phyloP scores from a whole-genome alignment of 2,888 invertebrate species.

The Orthosia gothica region DNA sequence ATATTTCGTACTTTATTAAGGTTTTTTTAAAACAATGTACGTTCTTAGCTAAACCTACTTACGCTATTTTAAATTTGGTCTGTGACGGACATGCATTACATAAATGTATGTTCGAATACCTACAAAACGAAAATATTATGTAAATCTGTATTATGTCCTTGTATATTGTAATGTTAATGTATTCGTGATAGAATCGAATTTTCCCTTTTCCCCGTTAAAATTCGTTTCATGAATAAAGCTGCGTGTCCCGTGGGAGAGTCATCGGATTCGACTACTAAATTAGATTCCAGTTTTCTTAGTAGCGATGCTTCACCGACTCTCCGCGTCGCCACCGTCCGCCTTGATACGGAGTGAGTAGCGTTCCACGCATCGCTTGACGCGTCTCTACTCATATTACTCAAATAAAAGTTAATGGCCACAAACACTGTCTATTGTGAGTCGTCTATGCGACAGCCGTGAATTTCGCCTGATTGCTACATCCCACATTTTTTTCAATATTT shows the following conservation, averaged over 20 bases:
- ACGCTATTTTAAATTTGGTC: background rate
- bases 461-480: constrained; percentile 57
- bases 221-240: constrained; percentile 85
- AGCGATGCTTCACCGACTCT: constrained; percentile 78
- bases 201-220: constrained; percentile 79
- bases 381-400: constrained; percentile 56
- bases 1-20: background rate
- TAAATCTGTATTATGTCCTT: constrained; percentile 39
- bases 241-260: constrained; percentile 83
- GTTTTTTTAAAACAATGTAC: background rate
- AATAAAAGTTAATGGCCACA: constrained; percentile 62
- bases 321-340: constrained; percentile 66
- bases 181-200: too few relatives aligned
- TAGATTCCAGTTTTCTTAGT: constrained; percentile 85
- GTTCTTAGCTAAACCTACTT: background rate
- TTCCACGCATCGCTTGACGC: constrained; percentile 68
- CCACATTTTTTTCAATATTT: constrained; percentile 36
- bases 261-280: constrained; percentile 85
- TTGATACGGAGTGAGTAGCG: constrained; percentile 68
- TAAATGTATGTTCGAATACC: background rate
- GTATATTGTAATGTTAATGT: constrained; percentile 47
- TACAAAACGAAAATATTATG: constrained; percentile 28
- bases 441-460: constrained; percentile 52
- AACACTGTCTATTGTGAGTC: constrained; percentile 33
- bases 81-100: background rate